These are phyloP conservation scores for Larimichthys polyactis DNA, from an alignment of 2,113 vertebrate species.

Conservation along the genomic window DNA sequence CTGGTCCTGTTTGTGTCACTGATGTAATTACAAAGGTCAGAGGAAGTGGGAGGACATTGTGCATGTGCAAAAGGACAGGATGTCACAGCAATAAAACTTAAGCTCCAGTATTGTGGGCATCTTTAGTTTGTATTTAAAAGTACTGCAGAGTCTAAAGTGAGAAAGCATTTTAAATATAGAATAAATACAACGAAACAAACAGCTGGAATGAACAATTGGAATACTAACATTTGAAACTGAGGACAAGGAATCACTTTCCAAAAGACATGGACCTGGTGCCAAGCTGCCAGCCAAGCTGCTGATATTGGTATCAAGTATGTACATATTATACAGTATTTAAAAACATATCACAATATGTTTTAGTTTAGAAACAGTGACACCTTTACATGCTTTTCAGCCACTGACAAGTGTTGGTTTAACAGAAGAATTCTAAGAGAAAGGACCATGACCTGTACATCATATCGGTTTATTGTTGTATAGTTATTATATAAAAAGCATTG, in stretches of 20 bases:
- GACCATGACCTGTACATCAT: not conserved
- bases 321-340: too few relatives aligned
- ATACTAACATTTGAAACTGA: not conserved
- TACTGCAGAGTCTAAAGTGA: not conserved
- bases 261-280: too few relatives aligned
- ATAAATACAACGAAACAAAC: not conserved
- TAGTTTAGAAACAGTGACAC: too few relatives aligned
- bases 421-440: too few relatives aligned
- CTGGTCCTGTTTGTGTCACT: slow-evolving; percentile 13
- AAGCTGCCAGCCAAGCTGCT: too few relatives aligned
- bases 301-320: too few relatives aligned
- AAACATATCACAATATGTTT: too few relatives aligned
- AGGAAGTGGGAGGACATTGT: slow-evolving; percentile 28
- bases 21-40: slow-evolving; percentile 17
- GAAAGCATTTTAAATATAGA: not conserved
- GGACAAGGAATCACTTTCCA: too few relatives aligned
- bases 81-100: slow-evolving; percentile 7
- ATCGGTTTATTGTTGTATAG: not conserved
- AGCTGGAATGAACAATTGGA: too few relatives aligned
- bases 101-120: not conserved
- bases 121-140: not conserved
- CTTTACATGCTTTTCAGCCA: too few relatives aligned
- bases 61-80: slow-evolving; percentile 12
- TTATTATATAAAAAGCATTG: not conserved
- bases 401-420: too few relatives aligned